Percentiles rank a stretch among this genome's conserved stretches.
Conservation (phyloP, 2,888 invertebrate species). For the Megaustenia siamemsis region DNA sequence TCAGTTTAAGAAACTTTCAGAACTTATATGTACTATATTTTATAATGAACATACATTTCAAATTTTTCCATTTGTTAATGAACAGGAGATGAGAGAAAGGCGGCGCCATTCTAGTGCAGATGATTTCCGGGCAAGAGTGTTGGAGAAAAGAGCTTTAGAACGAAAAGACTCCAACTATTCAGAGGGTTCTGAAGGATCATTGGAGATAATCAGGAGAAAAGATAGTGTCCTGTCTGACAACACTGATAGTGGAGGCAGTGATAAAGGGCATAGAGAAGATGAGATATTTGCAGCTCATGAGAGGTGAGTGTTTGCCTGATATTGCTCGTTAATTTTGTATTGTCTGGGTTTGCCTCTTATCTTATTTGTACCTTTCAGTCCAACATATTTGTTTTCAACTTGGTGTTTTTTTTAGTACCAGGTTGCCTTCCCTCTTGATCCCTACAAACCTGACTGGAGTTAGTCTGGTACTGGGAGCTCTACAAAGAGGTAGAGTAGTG, state of each 20-base stretch:
- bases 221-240: slow-evolving; percentile 63
- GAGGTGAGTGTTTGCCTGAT: slow-evolving; percentile 61
- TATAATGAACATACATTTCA: too few relatives aligned
- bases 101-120: slow-evolving; percentile 75
- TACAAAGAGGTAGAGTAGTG: too few relatives aligned
- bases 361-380: too few relatives aligned
- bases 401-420: too few relatives aligned
- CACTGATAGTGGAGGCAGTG: slow-evolving; percentile 55
- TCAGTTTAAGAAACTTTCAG: too few relatives aligned
- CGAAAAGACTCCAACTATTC: slow-evolving; percentile 77
- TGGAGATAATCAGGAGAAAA: slow-evolving; percentile 68
- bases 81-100: slow-evolving; percentile 58
- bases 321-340: not conserved
- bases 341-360: not conserved
- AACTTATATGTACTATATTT: too few relatives aligned
- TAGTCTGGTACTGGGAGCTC: too few relatives aligned
- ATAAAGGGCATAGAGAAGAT: slow-evolving; percentile 64
- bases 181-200: slow-evolving; percentile 74
- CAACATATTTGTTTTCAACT: too few relatives aligned
- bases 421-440: too few relatives aligned
- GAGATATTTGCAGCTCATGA: slow-evolving; percentile 72
- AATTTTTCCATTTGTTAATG: too few relatives aligned
- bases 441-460: too few relatives aligned
- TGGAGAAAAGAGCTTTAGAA: slow-evolving; percentile 68
- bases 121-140: slow-evolving; percentile 70